phyloP scores from a whole-genome alignment of 2,888 invertebrate genomes.

The Ditylenchus weischeri region DNA sequence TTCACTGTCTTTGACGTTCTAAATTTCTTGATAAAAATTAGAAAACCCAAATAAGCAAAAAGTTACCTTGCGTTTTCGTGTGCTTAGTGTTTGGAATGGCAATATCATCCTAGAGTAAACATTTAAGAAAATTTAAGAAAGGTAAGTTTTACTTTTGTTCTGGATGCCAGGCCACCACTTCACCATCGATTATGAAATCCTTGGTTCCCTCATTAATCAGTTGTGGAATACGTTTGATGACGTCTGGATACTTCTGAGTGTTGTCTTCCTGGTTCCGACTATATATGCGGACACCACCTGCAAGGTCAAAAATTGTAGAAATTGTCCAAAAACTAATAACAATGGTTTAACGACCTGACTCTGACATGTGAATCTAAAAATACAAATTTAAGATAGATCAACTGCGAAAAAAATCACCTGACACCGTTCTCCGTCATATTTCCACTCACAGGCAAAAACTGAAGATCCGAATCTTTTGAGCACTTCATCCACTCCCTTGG shows the following conservation, averaged over 20 bases:
- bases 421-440: constrained; percentile 97
- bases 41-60: neutral
- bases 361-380: constrained; percentile 70
- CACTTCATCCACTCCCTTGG: constrained; percentile 73
- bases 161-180: constrained; percentile 86
- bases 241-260: constrained; percentile 90
- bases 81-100: constrained; percentile 91
- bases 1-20: constrained; percentile 72
- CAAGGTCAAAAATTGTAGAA: constrained; percentile 45
- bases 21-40: constrained; percentile 9
- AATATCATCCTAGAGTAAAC: constrained; percentile 66
- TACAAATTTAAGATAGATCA: constrained; percentile 1
- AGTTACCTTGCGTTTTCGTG: constrained; percentile 82
- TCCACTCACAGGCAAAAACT: constrained; percentile 95
- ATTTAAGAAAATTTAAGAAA: no score
- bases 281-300: constrained; percentile 75
- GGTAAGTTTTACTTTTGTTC: constrained; percentile 69
- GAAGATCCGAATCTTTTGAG: constrained; percentile 73
- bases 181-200: constrained; percentile 84
- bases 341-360: constrained; percentile 37
- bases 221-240: constrained; percentile 65
- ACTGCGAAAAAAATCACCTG: constrained; percentile 67
- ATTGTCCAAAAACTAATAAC: no score
- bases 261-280: constrained; percentile 94
- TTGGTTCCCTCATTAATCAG: constrained; percentile 40